phyloP scores from a whole-genome alignment of 1,140 invertebrate species.

The Apocrypta bakeri region DNA sequence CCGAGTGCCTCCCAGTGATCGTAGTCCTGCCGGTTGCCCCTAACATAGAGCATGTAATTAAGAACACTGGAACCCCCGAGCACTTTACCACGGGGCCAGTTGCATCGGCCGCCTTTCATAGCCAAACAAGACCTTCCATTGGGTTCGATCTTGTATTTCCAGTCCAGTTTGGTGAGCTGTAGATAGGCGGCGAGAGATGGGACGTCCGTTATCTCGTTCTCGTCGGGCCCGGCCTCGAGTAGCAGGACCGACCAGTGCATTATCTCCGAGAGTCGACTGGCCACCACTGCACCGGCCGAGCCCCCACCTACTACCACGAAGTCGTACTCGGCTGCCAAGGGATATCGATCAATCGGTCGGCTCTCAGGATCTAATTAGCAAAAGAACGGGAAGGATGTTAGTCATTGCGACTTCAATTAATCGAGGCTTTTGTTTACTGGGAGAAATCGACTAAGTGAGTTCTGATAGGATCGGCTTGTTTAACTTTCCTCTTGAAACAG shows the following conservation, averaged over 20 bases:
- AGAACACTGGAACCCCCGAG: constrained; percentile 92
- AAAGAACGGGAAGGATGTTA: not conserved
- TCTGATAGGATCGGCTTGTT: not conserved
- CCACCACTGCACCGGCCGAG: constrained; percentile 93
- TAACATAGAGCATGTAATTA: constrained; percentile 97
- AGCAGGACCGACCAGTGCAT: constrained; percentile 87
- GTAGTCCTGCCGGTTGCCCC: constrained; percentile 89
- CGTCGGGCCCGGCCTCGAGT: constrained; percentile 93
- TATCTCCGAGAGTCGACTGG: constrained; percentile 90
- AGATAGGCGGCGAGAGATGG: constrained; percentile 91
- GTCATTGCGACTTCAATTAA: not conserved
- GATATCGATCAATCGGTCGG: constrained; percentile 77
- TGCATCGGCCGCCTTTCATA: constrained; percentile 83
- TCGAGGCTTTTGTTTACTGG: not conserved
- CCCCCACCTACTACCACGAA: constrained; percentile 93
- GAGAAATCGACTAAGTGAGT: not conserved
- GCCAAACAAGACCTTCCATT: constrained; percentile 87
- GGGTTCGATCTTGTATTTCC: constrained; percentile 93
- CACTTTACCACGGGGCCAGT: constrained; percentile 90
- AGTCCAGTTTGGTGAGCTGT: constrained; percentile 91
- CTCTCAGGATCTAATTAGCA: constrained; percentile 81
- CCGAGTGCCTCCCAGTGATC: constrained; percentile 92
- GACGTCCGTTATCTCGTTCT: constrained; percentile 92
- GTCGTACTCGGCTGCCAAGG: constrained; percentile 83
- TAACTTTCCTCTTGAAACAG: not conserved